Evolutionary conservation across 30 jellyfish, hydroid and myxozoan species (phyloP), one percentile per base, ranked within the genome.

Genomic region (Cassiopea xamachana): DNA sequence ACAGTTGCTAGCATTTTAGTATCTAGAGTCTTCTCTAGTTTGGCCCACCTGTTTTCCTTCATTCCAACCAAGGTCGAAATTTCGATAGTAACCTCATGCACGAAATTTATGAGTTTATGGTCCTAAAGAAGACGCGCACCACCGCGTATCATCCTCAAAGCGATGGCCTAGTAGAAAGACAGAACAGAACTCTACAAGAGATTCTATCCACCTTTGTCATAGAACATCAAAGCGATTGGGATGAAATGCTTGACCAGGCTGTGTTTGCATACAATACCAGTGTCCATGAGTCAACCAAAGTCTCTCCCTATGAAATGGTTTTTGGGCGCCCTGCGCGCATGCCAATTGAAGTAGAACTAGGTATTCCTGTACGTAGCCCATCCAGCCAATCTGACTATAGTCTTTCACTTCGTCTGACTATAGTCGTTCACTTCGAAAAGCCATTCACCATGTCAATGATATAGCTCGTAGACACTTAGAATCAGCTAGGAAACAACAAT

Each of bases 281-380:
- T 19, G 70, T 15, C 18, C 80, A 89, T 59, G 93, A 73, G 73
- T 80, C 96, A 43, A 81, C 94, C 18, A 73, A 55, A 18, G 1
- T 81, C 47, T 79, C 92, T 43, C 97, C 94, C 19, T 90, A 82
- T 77, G 93, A 81, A 62, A 70, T 82, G 78, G 80, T 90, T 18
- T 90, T 82, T 90, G 97, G 90, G 4, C 89, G 93, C 46, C 86
- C 77, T 14, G 90, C 93, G n/a, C 81, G 93, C 43, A 48, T 87
- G 84, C 94, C 94, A 48, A 60, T 78, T 17, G 89, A 87, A 68
- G 84, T 79, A 39, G 94, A 85, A 46, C 51, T 73, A 50, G 93
- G 93, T 43, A 44, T 85, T 12, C 93, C 93, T 48, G 51, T 87
- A 59, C 59, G 60, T 0, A 87, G 62, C 80, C 94, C 94, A 7